Base-by-base conservation (phyloP, 2,797 vertebrate species). In the Poeciliopsis turneri region DNA sequence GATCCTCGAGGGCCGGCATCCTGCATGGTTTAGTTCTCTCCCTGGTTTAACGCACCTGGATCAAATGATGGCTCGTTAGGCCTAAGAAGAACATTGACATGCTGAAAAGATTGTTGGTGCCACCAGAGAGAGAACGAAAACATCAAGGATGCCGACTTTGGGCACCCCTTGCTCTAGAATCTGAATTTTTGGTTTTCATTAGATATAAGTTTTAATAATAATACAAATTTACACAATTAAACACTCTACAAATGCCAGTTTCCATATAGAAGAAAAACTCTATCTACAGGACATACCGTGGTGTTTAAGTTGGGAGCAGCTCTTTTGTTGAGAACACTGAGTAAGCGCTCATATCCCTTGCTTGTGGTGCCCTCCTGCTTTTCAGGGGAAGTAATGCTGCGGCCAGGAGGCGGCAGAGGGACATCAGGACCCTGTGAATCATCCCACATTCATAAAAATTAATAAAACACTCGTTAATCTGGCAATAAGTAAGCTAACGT, bases 301-400 rank as follows among this genome's bases (percentile, higher is more conserved):
- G 30, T 30, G 41, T 64, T 36, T 20, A 23, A 23, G 57, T 8
- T 36, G 57, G 91, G 78, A 84, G 93, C 92, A 25, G 92, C 91
- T 30, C 92, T 92, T 89, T 90, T 89, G 85, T 93, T 94, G 59
- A 95, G 94, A 7, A 93, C 36, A 9, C 72, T 86, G 74, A 95
- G 90, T 72, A 94, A 93, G 53, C 91, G 86, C 79, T 92, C 81
- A n/a, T 92, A 93, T 39, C 94, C 93, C 46, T 75, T 75, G 61
- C 83, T 74, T 20, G 43, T 23, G 2, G 13, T 1, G 28, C 49
- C 73, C 28, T 87, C 73, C 23, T 76, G 46, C 23, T 41, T 43
- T 10, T 8, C 70, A 66, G 83, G 33, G 39, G 84, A 80, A 30
- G 79, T 0, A 23, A 61, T 0, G 0, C 28, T 75, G 69, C 0